Conservation (phyloP, 2,113 vertebrate genomes). For the Tricholaema leucomelas region DNA sequence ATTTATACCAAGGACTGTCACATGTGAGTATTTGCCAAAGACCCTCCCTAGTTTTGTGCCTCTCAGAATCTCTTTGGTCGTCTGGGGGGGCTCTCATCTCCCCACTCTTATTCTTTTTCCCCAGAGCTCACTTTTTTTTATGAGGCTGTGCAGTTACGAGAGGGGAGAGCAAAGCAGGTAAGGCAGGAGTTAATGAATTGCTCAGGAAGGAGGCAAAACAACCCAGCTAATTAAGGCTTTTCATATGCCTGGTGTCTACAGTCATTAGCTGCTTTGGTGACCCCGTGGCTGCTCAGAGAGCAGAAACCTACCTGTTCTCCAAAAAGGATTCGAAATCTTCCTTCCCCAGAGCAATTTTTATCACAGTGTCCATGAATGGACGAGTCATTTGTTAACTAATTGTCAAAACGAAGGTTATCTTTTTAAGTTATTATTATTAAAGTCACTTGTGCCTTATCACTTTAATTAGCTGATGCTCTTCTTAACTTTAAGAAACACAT, state of each 20-base stretch:
- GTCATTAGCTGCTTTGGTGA: neutral
- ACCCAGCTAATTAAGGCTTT: neutral
- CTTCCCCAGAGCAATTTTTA: neutral
- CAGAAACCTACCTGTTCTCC: neutral
- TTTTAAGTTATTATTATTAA: neutral
- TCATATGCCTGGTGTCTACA: neutral
- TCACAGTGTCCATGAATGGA: neutral
- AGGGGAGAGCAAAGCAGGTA: neutral
- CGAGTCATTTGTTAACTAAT: neutral
- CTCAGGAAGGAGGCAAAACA: neutral
- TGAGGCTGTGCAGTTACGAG: neutral
- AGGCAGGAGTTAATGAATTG: neutral
- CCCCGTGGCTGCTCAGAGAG: neutral
- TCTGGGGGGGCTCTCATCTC: neutral
- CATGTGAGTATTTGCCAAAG: neutral
- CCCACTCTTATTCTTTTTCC: neutral
- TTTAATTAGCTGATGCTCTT: neutral
- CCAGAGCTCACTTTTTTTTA: neutral
- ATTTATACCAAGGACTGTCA: neutral
- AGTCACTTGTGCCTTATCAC: neutral
- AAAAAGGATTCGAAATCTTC: neutral
- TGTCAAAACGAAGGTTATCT: neutral
- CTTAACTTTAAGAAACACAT: neutral
- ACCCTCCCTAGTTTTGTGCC: accelerated
- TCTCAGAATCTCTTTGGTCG: neutral